Percentiles rank a stretch among this genome's conserved stretches.
Evolutionary conservation across 2,113 vertebrate genomes (phyloP).

Genomic region (Phaethornis superciliosus): DNA sequence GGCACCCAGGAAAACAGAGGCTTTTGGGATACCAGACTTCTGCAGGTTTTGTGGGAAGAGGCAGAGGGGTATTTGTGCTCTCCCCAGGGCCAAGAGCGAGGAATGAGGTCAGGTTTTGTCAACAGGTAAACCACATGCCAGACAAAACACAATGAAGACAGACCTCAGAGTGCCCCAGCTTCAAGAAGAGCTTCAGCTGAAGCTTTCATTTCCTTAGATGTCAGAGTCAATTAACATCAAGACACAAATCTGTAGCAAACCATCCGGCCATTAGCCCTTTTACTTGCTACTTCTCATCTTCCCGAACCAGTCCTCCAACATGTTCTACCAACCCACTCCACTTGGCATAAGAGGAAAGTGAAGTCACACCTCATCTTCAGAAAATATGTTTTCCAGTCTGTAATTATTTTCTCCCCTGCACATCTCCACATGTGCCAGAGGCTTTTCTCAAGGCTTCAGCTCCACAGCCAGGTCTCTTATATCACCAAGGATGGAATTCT

Average conservation of each 20-base stretch:
- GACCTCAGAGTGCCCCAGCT: not conserved
- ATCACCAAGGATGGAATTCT: not conserved
- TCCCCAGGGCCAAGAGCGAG: not conserved
- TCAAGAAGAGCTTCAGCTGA: not conserved
- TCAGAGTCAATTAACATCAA: not conserved
- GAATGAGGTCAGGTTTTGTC: not conserved
- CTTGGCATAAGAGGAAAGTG: not conserved
- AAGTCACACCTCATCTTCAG: not conserved
- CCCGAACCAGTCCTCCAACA: not conserved
- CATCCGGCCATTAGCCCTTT: not conserved
- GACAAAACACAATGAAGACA: not conserved
- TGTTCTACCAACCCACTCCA: not conserved
- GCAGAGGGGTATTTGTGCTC: not conserved
- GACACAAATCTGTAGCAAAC: not conserved
- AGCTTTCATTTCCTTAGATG: not conserved
- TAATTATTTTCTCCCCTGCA: not conserved
- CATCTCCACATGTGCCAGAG: not conserved
- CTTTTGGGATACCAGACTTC: rapidly evolving
- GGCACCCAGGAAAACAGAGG: not conserved
- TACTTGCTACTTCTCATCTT: not conserved
- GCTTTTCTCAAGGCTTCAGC: not conserved
- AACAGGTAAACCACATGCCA: not conserved
- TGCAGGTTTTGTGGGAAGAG: not conserved
- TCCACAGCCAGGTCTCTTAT: not conserved
- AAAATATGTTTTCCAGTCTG: not conserved